These are phyloP conservation scores for Pipistrellus kuhlii DNA, from an alignment of 2,797 vertebrate species.

Conservation along the genomic window DNA sequence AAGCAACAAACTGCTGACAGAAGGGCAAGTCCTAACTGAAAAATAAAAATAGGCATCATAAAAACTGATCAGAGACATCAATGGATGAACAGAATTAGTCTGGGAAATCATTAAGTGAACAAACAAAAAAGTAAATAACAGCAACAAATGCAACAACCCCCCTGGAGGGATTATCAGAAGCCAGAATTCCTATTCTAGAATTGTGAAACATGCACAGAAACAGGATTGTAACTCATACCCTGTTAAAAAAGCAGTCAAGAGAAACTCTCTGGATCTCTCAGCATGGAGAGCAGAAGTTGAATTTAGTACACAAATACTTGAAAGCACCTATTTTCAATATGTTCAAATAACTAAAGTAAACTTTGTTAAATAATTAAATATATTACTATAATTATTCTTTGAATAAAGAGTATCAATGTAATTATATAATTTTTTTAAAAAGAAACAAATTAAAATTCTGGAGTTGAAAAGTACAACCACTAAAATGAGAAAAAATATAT, in stretches of 20 bases:
- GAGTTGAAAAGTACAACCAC: not conserved
- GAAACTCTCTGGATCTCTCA: not conserved
- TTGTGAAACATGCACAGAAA: not conserved
- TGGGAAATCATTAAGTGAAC: not conserved
- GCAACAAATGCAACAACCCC: not conserved
- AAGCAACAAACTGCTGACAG: not conserved
- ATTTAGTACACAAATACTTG: constrained; percentile 4
- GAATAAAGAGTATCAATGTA: not conserved
- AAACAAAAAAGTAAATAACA: not conserved
- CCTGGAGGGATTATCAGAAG: not conserved
- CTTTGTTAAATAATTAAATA: constrained; percentile 44
- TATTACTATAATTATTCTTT: not conserved
- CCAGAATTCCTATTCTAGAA: not conserved
- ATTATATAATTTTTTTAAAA: constrained; percentile 24
- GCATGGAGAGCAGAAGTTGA: not conserved
- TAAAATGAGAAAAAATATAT: constrained; percentile 12
- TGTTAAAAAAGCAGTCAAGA: not conserved
- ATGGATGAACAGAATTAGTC: not conserved
- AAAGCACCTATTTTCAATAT: constrained; percentile 1
- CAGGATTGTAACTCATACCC: not conserved
- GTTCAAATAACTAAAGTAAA: constrained; percentile 35
- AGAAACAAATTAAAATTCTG: constrained; percentile 34
- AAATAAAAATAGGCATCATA: not conserved
- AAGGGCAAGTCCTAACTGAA: not conserved
- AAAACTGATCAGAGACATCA: not conserved